Conservation (phyloP, 1,140 invertebrate genomes). For the Aphelinus atriplicis region DNA sequence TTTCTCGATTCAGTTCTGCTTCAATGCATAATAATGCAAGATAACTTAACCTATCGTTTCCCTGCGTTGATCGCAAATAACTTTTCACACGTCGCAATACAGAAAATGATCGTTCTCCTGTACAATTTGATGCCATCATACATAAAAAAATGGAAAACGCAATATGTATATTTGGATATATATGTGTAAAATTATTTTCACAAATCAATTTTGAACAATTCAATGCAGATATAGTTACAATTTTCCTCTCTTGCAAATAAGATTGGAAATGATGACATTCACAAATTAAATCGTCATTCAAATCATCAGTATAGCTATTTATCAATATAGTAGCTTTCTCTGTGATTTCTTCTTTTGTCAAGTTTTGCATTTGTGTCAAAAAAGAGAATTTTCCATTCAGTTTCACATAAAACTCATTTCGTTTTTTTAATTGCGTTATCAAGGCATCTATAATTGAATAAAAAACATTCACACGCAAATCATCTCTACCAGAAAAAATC, state of each 20-base stretch:
- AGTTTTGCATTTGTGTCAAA: neutral
- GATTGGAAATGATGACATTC: slow-evolving; percentile 4
- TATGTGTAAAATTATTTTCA: too few species aligned
- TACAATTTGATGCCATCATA: neutral
- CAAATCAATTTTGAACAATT: too few species aligned
- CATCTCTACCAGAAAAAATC: neutral
- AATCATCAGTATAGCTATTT: neutral
- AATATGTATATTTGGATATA: neutral
- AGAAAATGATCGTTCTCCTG: slow-evolving; percentile 4
- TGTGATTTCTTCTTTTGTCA: neutral
- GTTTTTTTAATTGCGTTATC: neutral
- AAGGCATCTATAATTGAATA: slow-evolving; percentile 13
- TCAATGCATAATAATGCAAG: neutral
- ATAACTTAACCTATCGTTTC: neutral
- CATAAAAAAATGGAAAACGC: neutral
- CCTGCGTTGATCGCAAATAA: neutral
- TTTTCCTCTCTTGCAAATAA: neutral
- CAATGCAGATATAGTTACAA: neutral
- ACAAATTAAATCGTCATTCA: neutral
- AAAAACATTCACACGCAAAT: slow-evolving; percentile 10
- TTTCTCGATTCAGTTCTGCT: neutral
- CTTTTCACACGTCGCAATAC: neutral
- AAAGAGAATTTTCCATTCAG: slow-evolving; percentile 1
- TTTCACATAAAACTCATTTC: neutral
- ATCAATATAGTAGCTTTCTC: neutral